These are phyloP conservation scores for Ceratosolen fusciceps DNA, from an alignment of 1,140 invertebrate genomes.

Conservation along the genomic window DNA sequence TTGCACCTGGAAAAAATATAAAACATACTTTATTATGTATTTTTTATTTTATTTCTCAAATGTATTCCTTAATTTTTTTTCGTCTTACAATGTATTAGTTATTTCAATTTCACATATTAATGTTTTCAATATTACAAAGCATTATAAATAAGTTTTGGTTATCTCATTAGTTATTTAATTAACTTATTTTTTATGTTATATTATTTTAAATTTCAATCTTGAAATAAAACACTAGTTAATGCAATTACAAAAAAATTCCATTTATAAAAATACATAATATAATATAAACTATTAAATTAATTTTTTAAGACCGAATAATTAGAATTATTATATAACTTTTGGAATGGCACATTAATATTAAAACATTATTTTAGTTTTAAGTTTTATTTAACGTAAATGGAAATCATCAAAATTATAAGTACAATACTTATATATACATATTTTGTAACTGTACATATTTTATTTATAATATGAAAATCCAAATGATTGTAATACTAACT, in stretches of 20 bases:
- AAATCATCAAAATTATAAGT: no score
- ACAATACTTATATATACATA: no score
- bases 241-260: conserved; percentile 39
- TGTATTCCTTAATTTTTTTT: conserved; percentile 5
- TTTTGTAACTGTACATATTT: no score
- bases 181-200: background rate
- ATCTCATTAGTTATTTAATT: background rate
- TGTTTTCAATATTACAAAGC: background rate
- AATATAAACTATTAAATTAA: conserved; percentile 30
- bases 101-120: background rate
- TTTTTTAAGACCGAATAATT: conserved; percentile 19
- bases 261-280: conserved; percentile 44
- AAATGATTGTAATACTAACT: no score
- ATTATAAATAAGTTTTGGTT: conserved; percentile 9
- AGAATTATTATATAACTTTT: background rate
- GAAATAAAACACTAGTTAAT: conserved; percentile 30
- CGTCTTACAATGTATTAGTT: conserved; percentile 1
- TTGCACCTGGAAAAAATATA: conserved; percentile 79
- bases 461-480: no score
- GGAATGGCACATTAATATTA: conserved; percentile 25
- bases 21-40: conserved; percentile 44
- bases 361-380: background rate
- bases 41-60: conserved; percentile 14
- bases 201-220: conserved; percentile 13
- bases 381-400: no score